phyloP scores from a whole-genome alignment of 1,140 invertebrate genomes.

The Cryptotermes secundus region DNA sequence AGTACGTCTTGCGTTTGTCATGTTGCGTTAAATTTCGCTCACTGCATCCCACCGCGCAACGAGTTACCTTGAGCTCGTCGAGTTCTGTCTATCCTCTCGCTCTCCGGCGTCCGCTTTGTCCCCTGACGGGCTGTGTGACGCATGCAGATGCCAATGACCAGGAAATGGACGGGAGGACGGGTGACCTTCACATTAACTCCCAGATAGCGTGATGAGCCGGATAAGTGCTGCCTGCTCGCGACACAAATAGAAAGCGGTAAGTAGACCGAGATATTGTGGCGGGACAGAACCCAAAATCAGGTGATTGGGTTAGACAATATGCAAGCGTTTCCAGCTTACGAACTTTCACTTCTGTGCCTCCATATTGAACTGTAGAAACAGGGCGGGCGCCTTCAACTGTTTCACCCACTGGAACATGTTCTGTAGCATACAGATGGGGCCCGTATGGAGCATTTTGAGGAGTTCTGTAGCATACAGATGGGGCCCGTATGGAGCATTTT shows the following conservation, averaged over 20 bases:
- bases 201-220: conserved; percentile 1
- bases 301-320: background rate
- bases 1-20: no score
- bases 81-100: background rate
- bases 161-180: conserved; percentile 31
- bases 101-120: conserved; percentile 27
- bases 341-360: background rate
- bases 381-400: no score
- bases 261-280: background rate
- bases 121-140: conserved; percentile 31
- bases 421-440: no score
- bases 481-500: no score
- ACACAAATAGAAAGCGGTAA: background rate
- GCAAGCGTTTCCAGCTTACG: background rate
- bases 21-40: background rate
- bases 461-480: no score
- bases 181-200: background rate
- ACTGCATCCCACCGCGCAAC: background rate
- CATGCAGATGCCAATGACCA: conserved; percentile 37
- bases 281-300: background rate
- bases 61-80: conserved; percentile 31
- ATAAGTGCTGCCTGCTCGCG: background rate
- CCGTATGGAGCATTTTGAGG: no score
- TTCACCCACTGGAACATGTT: no score
- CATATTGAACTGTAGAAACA: no score